Evolutionary conservation across 2,888 invertebrate genomes (phyloP).

Genomic region (Sinelater perroti): DNA sequence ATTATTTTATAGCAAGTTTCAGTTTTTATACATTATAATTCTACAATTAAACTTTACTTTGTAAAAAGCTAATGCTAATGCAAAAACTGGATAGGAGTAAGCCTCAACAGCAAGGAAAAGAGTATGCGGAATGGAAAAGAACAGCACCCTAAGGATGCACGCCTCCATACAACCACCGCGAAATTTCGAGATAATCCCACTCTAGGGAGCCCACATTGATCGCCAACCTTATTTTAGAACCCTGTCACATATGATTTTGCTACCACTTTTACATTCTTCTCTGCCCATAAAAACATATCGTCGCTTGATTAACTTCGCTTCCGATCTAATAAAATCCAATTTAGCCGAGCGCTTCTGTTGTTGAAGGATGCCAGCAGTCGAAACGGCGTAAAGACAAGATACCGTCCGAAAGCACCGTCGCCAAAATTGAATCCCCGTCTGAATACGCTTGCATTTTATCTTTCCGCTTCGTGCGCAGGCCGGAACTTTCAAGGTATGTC

Average conservation of each 20-base stretch:
- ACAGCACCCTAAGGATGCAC: constrained; percentile 41
- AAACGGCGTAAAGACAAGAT: constrained; percentile 21
- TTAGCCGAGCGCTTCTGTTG: constrained; percentile 14
- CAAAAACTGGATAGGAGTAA: constrained; percentile 31
- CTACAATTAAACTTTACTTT: no score
- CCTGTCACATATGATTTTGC: constrained; percentile 37
- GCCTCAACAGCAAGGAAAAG: constrained; percentile 37
- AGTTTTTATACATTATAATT: no score
- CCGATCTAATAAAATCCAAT: constrained; percentile 13
- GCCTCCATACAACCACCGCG: constrained; percentile 39
- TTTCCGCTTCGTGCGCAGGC: constrained; percentile 33
- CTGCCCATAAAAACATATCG: constrained; percentile 21
- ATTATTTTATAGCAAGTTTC: no score
- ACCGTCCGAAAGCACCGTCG: constrained; percentile 15
- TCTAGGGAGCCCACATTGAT: constrained; percentile 40
- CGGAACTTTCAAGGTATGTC: constrained; percentile 29
- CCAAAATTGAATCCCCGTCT: constrained; percentile 35
- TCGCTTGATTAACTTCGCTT: constrained; percentile 13
- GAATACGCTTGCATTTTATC: constrained; percentile 39
- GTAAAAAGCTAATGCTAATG: constrained; percentile 16
- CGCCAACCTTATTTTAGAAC: constrained; percentile 41
- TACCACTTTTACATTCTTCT: constrained; percentile 29
- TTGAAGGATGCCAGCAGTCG: constrained; percentile 10
- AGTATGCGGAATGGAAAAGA: constrained; percentile 39
- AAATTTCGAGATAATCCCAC: constrained; percentile 41